phyloP scores from a whole-genome alignment of 1,140 invertebrate species.

The Magallana ariakensis region DNA sequence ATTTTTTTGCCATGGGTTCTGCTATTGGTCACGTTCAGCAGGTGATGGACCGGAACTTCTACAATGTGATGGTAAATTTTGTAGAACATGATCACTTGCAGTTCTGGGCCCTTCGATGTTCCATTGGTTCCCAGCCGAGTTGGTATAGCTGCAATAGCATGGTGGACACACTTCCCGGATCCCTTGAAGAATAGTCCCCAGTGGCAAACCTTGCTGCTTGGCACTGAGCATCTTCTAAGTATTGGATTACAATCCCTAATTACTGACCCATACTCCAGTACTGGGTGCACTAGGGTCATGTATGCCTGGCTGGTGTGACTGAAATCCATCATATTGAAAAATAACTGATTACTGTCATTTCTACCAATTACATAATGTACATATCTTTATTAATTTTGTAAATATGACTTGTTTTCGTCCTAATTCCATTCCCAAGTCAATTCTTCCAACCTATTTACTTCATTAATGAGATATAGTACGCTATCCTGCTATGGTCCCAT shows the following conservation, averaged over 20 bases:
- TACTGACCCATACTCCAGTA: no score
- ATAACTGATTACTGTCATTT: no score
- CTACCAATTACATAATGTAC: no score
- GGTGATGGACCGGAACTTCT: slow-evolving; percentile 37
- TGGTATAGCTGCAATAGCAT: slow-evolving; percentile 28
- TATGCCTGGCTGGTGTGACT: background rate
- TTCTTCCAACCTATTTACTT: no score
- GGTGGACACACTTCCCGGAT: slow-evolving; percentile 10
- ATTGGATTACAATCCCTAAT: no score
- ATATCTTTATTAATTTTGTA: no score
- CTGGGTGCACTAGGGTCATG: background rate
- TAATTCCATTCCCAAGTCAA: no score
- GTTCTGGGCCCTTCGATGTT: slow-evolving; percentile 31
- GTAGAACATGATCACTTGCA: slow-evolving; percentile 47
- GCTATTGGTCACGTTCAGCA: background rate
- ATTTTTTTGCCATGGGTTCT: background rate
- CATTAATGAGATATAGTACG: no score
- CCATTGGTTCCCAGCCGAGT: slow-evolving; percentile 35
- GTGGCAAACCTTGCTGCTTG: slow-evolving; percentile 1
- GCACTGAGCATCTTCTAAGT: background rate
- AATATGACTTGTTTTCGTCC: no score
- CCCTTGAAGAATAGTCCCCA: slow-evolving; percentile 9
- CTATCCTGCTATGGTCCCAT: no score
- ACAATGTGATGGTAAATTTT: slow-evolving; percentile 30
- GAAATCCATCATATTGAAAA: no score